Evolutionary conservation across 2,888 invertebrate species (phyloP), one percentile per base, ranked within the genome.

Genomic region (Callosobruchus maculatus): DNA sequence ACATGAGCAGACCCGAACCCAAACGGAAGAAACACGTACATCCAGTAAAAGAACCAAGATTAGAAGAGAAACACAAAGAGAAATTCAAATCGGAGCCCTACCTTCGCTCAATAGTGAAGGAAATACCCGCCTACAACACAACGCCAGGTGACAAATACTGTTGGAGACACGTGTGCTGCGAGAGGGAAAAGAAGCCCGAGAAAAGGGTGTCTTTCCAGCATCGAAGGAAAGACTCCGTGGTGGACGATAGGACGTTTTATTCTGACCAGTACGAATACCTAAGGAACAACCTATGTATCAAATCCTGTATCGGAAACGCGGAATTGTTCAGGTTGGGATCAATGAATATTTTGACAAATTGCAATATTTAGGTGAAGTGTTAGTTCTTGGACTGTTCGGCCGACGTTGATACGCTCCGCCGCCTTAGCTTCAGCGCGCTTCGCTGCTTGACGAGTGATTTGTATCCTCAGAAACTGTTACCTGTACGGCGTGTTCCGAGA

Each of bases 231-330:
- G 49, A 49, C 49, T 49, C 70, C 22, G 21, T 20, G 5, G 22
- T 49, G 2, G 73, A 71, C 30, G 31, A 67, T 21, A 73, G 21
- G 18, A 21, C 70, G 20, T 26, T 0, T 21, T 70, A 70, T 71
- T 75, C 77, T 5, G 72, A 74, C 80, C 88, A 78, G 73, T 82
- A 82, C 77, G 85, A 86, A 68, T 90, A 90, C 81, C 84, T 90
- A 73, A 88, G 87, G 75, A 88, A 89, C 78, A 90, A 90, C 79
- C 83, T 90, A 74, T 88, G 89, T 75, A 90, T 90, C 71, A 90
- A 90, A 81, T 89, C 89, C 0, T 89, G 89, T 80, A 82, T 90
- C 76, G 88, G 87, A 70, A 86, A 88, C 74, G 76, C 80, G 68
- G 77, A 83, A 72, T 74, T 80, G 31, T 76, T 85, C 84, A 76